Percentiles rank a stretch among this genome's conserved stretches.
Evolutionary conservation across 2,888 invertebrate genomes (phyloP).

Genomic region (Abscondita cerata): DNA sequence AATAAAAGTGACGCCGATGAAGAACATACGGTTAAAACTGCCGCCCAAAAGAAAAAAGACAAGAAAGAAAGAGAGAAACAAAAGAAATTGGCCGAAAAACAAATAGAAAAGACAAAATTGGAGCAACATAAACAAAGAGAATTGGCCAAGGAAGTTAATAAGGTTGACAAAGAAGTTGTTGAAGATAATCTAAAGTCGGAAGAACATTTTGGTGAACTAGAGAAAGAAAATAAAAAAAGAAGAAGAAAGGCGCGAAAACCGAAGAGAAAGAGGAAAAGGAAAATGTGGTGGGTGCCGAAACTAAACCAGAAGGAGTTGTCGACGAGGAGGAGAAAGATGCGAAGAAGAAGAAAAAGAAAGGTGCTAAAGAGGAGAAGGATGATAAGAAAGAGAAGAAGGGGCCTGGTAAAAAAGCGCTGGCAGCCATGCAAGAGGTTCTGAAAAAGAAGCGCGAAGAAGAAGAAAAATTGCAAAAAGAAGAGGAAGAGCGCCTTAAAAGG

Average conservation of each 20-base stretch:
- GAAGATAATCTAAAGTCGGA: no score
- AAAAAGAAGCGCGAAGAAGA: slow-evolving; percentile 90
- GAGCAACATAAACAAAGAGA: slow-evolving; percentile 37
- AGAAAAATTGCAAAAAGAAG: slow-evolving; percentile 74
- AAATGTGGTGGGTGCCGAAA: slow-evolving; percentile 55
- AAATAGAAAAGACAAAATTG: slow-evolving; percentile 39
- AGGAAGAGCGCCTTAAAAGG: slow-evolving; percentile 79
- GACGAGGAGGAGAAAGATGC: slow-evolving; percentile 38
- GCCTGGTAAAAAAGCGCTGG: slow-evolving; percentile 84
- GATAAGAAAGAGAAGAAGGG: slow-evolving; percentile 67
- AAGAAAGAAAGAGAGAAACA: slow-evolving; percentile 83
- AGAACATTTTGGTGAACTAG: no score
- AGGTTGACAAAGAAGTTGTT: slow-evolving; percentile 55
- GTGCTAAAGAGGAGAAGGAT: slow-evolving; percentile 47
- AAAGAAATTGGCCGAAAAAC: slow-evolving; percentile 38
- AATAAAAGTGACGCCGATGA: slow-evolving; percentile 62
- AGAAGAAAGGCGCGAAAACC: slow-evolving; percentile 26
- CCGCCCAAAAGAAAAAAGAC: slow-evolving; percentile 89
- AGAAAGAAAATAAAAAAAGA: not conserved
- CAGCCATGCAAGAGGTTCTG: slow-evolving; percentile 92
- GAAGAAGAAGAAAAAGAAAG: slow-evolving; percentile 26
- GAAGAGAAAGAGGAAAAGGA: slow-evolving; percentile 46
- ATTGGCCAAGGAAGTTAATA: slow-evolving; percentile 43
- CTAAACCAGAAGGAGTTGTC: slow-evolving; percentile 56
- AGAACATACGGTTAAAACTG: slow-evolving; percentile 73